Base-by-base conservation (phyloP, 2,797 vertebrate genomes). In the Tarsius wallacei region DNA sequence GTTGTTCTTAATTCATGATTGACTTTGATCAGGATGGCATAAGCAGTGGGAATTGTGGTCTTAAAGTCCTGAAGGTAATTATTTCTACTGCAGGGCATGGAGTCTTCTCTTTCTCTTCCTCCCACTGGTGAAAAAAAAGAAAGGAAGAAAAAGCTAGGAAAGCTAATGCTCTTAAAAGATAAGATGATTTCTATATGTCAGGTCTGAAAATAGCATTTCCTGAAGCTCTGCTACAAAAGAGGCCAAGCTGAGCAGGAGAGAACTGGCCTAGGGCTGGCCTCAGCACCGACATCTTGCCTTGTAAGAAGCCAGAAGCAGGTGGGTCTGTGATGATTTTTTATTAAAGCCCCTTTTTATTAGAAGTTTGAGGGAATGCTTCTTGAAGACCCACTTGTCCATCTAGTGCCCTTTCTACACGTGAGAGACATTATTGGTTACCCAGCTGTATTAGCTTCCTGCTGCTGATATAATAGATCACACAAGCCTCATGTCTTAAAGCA, bases 21-120 rank as follows among this genome's bases (percentile, higher is more conserved):
- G 93, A 86, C 96, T 97, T 97, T 90, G 97, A 96, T 97, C 82
- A 91, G 91, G 87, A 82, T 8, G 31, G 73, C 85, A 61, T 66
- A 33, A 86, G 49, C 84, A 59, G 81, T 73, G n/a, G 87, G 87
- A 33, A 86, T 42, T 51, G 77, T 0, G 0, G 11, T 87, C 89
- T 94, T 87, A 74, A 68, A 70, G 68, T 90, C 91, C 66, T 31
- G 49, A 71, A 95, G 89, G 94, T 86, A 94, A 96, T 97, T 94
- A 96, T 97, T 92, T 97, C 94, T 95, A 90, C 97, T 94, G 26
- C 31, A 83, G 93, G 91, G 95, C 63, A 76, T 47, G 66, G 90
- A 61, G 93, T 61, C 91, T 91, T 94, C 76, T 89, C 71, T 95
- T 96, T 96, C 57, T 97, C 68, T 22, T 92, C 77, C 89, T 91